Conservation (phyloP, 2,888 invertebrate species). For the Idaea aversata region DNA sequence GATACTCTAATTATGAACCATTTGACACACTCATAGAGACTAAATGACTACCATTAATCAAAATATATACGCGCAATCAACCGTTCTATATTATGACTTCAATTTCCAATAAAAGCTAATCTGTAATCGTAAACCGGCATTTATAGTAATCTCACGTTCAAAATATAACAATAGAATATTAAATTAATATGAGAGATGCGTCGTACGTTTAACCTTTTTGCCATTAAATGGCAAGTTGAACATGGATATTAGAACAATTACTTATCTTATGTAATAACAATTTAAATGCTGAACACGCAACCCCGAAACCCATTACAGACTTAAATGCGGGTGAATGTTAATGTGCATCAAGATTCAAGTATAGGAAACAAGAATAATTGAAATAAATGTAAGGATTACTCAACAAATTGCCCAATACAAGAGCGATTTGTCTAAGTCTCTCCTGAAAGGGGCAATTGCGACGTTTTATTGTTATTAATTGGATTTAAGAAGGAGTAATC, state of each 20-base stretch:
- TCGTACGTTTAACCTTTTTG: constrained; percentile 38
- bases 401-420: constrained; percentile 79
- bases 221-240: constrained; percentile 39
- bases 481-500: constrained; percentile 28
- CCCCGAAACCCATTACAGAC: constrained; percentile 46
- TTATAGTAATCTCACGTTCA: constrained; percentile 40
- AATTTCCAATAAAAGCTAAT: constrained; percentile 23
- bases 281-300: constrained; percentile 63
- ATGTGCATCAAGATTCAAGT: constrained; percentile 42
- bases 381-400: constrained; percentile 78
- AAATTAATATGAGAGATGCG: constrained; percentile 44
- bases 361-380: constrained; percentile 75
- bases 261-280: constrained; percentile 39
- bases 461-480: constrained; percentile 59
- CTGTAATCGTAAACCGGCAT: constrained; percentile 21
- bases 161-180: constrained; percentile 33
- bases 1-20: constrained; percentile 74
- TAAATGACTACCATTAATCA: constrained; percentile 66
- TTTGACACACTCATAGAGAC: constrained; percentile 65
- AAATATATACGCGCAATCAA: constrained; percentile 34
- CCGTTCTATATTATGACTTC: constrained; percentile 29
- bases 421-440: constrained; percentile 75
- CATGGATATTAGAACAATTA: constrained; percentile 50
- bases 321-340: constrained; percentile 50
- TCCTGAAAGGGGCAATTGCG: constrained; percentile 59